phyloP scores from a whole-genome alignment of 2,888 invertebrate genomes.

The Hermodice carunculata region DNA sequence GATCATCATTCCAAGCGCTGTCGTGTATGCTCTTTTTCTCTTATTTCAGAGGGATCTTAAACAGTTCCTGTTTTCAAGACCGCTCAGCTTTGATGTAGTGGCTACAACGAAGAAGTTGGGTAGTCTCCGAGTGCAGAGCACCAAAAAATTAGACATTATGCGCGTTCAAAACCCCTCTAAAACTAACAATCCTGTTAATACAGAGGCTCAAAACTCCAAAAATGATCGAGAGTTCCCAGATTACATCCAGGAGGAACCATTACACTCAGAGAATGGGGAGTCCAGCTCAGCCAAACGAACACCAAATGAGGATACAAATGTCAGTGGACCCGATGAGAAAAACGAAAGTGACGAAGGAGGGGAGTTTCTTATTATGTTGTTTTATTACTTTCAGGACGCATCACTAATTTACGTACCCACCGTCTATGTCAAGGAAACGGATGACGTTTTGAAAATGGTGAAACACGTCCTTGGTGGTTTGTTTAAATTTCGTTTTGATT shows the following conservation, averaged over 20 bases:
- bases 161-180: too few species aligned
- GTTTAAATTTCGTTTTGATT: slow-evolving; percentile 6
- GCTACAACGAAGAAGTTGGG: neutral
- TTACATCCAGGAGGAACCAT: neutral
- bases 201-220: too few species aligned
- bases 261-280: neutral
- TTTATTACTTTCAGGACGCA: slow-evolving; percentile 16
- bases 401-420: neutral
- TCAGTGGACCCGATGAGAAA: too few species aligned
- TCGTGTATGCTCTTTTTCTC: neutral
- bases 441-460: neutral
- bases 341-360: neutral
- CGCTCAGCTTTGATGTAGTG: neutral
- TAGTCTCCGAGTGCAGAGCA: too few species aligned
- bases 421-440: neutral
- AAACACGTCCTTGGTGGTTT: neutral
- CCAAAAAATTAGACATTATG: too few species aligned
- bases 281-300: too few species aligned
- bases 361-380: neutral
- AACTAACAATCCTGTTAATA: too few species aligned
- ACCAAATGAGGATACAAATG: too few species aligned
- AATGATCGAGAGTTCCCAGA: too few species aligned
- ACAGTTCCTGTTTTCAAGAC: neutral
- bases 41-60: slow-evolving; percentile 12
- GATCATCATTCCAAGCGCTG: neutral